Evolutionary conservation across 2,888 invertebrate genomes (phyloP), one percentile per base, ranked within the genome.

Genomic region (Eupithecia centaureata): DNA sequence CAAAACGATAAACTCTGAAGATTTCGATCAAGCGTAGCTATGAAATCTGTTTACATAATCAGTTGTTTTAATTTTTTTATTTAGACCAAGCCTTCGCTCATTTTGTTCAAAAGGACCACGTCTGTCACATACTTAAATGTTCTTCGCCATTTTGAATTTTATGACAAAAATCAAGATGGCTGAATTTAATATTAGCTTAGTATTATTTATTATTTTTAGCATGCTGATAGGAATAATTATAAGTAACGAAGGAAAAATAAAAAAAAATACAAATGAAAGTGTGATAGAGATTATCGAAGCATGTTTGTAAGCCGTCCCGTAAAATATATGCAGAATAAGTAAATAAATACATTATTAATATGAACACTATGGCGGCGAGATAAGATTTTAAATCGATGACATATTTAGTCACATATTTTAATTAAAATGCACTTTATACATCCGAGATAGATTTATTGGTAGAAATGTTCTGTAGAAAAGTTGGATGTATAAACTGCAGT

Each of bases 141-240:
- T 73, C 67, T 78, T 77, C 77, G 85, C 79, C 85, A 80, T 82
- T 82, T 86, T 88, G 86, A 82, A 82, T 83, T 84, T 83, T 80
- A 77, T 82, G 79, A 63, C 28, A 32, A 66, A 66, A 66, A 56
- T 70, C 75, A 71, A 71, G 59, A 72, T 75, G 75, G 72, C 67
- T 15, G 81, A 79, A 76, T 74, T 74, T 72, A 71, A 73, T 73
- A 77, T 67, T 68, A 88, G 88, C 84, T 87, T 91, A 90, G 88
- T 83, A 84, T 89, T 89, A 91, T 91, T 92, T 91, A 92, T 91
- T 90, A 91, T 91, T 91, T 90, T 91, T 90, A 91, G 92, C 92
- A 92, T 91, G 91, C 89, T 72, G 82, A 76, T 89, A 88, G 81
- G 78, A 73, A 83, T 84, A 77, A 79, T 76, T 76, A 66, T 78